Conservation (phyloP, 2,888 invertebrate species). For the Himalopsyche tibetana region DNA sequence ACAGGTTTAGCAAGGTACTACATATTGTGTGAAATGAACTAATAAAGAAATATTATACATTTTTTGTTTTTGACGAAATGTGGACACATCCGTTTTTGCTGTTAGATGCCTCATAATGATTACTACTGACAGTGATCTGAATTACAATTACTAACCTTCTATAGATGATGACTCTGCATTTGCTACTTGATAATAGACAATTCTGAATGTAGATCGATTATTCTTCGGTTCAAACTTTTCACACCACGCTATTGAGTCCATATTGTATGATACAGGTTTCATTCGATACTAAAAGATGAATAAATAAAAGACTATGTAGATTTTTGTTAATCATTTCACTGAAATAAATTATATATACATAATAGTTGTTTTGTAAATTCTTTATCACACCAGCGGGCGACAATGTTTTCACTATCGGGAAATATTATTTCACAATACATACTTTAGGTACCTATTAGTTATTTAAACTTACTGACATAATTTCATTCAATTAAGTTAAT, state of each 20-base stretch:
- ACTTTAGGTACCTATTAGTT: no score
- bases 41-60: no score
- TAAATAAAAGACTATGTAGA: neutral
- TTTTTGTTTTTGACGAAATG: neutral
- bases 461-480: no score
- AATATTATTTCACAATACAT: no score
- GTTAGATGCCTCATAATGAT: neutral
- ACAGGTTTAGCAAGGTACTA: no score
- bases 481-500: no score
- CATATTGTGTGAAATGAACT: no score
- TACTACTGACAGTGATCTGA: neutral
- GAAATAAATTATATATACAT: no score
- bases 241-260: conserved; percentile 92
- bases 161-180: conserved; percentile 53
- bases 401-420: no score
- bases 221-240: conserved; percentile 87
- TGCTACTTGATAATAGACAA: conserved; percentile 77
- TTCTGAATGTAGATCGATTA: conserved; percentile 83
- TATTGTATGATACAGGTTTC: conserved; percentile 89
- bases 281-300: conserved; percentile 76
- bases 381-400: no score
- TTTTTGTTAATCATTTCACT: no score
- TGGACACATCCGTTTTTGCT: neutral
- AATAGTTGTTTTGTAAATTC: no score
- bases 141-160: conserved; percentile 47